Conservation (phyloP, 2,888 invertebrate genomes). For the Ariolimax columbianus region DNA sequence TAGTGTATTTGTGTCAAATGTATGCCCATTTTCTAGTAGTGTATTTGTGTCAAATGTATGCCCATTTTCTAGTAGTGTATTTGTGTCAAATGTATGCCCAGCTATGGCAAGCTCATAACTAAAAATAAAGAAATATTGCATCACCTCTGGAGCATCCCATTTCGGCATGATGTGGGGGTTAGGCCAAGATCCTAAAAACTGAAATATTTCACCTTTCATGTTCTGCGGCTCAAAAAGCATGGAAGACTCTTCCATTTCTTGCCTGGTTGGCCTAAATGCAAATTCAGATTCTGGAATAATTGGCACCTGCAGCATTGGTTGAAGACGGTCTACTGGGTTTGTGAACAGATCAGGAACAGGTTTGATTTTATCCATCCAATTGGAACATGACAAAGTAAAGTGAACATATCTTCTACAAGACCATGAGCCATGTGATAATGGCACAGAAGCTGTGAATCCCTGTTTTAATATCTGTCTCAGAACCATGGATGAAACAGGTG, state of each 20-base stretch:
- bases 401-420: constrained; percentile 24
- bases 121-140: not conserved
- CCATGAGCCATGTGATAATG: constrained; percentile 27
- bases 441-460: no score
- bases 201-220: constrained; percentile 29
- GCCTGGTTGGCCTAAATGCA: constrained; percentile 38
- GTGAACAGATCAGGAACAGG: constrained; percentile 42
- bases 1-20: no score
- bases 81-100: no score
- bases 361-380: not conserved
- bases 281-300: constrained; percentile 39
- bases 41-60: no score
- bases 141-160: constrained; percentile 46
- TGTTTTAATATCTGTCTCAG: constrained; percentile 12
- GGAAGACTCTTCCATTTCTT: constrained; percentile 41
- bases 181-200: constrained; percentile 46
- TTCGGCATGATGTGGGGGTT: constrained; percentile 50
- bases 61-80: no score
- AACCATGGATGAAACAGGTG: not conserved
- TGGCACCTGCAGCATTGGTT: constrained; percentile 43
- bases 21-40: no score
- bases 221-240: constrained; percentile 36
- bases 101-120: no score
- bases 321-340: constrained; percentile 49
- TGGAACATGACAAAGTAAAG: not conserved